These are phyloP conservation scores for Daboia siamensis DNA, from an alignment of 2,113 vertebrate genomes.

Conservation along the genomic window DNA sequence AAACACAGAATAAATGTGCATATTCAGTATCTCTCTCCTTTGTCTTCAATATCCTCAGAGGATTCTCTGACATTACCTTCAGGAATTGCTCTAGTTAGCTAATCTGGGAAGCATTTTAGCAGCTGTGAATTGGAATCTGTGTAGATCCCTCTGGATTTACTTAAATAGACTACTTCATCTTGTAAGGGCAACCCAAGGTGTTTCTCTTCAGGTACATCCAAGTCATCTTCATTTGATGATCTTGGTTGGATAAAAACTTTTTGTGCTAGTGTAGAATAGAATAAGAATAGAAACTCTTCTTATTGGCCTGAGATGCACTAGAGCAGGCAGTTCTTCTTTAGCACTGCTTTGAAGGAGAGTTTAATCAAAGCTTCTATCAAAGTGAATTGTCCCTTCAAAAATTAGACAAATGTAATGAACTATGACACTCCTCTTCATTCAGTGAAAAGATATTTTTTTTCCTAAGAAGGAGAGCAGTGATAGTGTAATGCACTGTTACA, in stretches of 20 bases:
- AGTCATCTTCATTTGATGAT: neutral
- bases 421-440: neutral
- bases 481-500: neutral
- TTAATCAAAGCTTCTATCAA: neutral
- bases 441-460: neutral
- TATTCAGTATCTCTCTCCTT: neutral
- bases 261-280: neutral
- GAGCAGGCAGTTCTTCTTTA: neutral
- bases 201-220: neutral
- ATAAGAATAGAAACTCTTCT: neutral
- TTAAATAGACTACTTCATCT: neutral
- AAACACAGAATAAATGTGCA: neutral
- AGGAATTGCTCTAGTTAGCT: neutral
- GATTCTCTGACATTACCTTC: neutral
- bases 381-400: neutral
- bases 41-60: neutral
- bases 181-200: neutral
- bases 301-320: neutral
- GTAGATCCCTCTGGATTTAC: neutral
- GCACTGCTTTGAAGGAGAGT: neutral
- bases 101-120: neutral
- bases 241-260: neutral
- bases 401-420: neutral
- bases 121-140: neutral
- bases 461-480: neutral